Evolutionary conservation across 2,888 invertebrate species (phyloP).

Genomic region (Xiphydria camelus): DNA sequence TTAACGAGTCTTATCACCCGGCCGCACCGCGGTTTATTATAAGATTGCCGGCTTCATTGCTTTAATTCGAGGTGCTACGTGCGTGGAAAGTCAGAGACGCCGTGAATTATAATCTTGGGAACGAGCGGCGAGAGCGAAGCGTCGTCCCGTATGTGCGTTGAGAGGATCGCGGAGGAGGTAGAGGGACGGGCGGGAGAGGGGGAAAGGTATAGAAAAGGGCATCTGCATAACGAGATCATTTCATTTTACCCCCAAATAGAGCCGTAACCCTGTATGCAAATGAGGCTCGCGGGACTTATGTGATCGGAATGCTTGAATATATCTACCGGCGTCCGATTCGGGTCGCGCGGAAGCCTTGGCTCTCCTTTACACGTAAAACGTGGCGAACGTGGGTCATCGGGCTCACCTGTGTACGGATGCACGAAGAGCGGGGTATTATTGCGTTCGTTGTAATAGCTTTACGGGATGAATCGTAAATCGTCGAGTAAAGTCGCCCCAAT

Average conservation of each 20-base stretch:
- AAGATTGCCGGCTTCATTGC: conserved; percentile 37
- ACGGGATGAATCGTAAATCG: too few relatives aligned
- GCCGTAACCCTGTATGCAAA: conserved; percentile 37
- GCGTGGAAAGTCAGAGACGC: not conserved
- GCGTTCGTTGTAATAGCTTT: too few relatives aligned
- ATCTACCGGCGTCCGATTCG: too few relatives aligned
- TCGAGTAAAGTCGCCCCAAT: too few relatives aligned
- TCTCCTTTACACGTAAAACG: too few relatives aligned
- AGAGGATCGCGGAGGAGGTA: conserved; percentile 22
- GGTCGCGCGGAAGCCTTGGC: too few relatives aligned
- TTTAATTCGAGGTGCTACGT: conserved; percentile 25
- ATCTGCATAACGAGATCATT: conserved; percentile 46
- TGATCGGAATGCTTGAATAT: conserved; percentile 33
- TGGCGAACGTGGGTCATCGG: not conserved
- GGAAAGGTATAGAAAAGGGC: conserved; percentile 15
- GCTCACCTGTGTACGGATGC: too few relatives aligned
- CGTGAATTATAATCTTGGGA: not conserved
- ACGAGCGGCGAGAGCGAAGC: too few relatives aligned
- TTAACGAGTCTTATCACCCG: conserved; percentile 22
- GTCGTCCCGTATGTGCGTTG: too few relatives aligned
- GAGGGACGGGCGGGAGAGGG: conserved; percentile 10
- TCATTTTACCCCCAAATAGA: conserved; percentile 31
- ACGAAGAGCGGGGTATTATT: too few relatives aligned
- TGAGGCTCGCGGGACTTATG: conserved; percentile 35
- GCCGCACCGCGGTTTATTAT: conserved; percentile 19